Evolutionary conservation across 2,113 vertebrate species (phyloP), one percentile per base, ranked within the genome.

Genomic region (Eurystomus gularis): DNA sequence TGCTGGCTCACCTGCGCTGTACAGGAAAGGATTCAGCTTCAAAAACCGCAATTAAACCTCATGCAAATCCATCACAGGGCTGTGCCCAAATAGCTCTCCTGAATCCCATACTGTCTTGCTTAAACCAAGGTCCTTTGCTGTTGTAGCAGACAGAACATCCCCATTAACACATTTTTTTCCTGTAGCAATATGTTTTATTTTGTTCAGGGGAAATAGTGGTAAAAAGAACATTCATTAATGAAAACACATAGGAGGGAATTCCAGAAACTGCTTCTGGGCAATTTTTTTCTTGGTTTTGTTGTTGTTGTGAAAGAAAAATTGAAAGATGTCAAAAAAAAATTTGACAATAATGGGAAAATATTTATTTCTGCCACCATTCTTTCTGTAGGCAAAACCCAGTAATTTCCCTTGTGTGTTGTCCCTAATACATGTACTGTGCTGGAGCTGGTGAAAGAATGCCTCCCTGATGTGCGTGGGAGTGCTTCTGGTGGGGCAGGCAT

Each of bases 401-500:
- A 40, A 77, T 76, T 82, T 88, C 54, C 52, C 39, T 57, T 0
- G 19, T 54, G 40, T 72, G 20, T 12, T 79, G 33, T 46, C 24
- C 2, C 0, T 39, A 52, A 7, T 2, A n/a, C n/a, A 10, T 0
- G 4, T n/a, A 13, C n/a, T 64, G 51, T 54, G 35, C 78, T 48
- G 65, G 83, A 61, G 40, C 33, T n/a, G 6, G 11, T 66, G 31
- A 66, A 20, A 23, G 55, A 52, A 71, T 0, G 5, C 29, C 82
- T 86, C 35, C 10, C 19, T 0, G 0, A 1, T 11, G 51, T 17
- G 18, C 0, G 3, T 17, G 3, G n/a, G 28, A 54, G 46, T 0
- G 4, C 24, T 73, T n/a, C 48, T 64, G 76, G 26, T 29, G 42
- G 15, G 15, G 31, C 0, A 0, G 25, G 12, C 0, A 0, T 3